Conservation (phyloP, 2,797 vertebrate species). For the Oophaga sylvatica region DNA sequence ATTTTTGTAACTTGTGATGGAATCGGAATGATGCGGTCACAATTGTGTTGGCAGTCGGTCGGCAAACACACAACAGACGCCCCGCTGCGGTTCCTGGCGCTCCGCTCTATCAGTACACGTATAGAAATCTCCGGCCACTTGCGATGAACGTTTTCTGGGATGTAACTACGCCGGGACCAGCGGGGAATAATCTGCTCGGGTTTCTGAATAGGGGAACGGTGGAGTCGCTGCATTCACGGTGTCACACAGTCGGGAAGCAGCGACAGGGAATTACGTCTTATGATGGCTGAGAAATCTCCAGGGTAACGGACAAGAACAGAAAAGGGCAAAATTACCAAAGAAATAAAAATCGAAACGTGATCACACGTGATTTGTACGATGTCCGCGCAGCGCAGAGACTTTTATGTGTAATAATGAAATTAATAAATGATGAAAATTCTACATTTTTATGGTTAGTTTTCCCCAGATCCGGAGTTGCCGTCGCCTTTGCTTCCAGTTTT, state of each 20-base stretch:
- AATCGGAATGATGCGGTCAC: conserved; percentile 7
- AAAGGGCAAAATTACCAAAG: conserved; percentile 15
- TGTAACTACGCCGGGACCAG: conserved; percentile 35
- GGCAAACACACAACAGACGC: conserved; percentile 39
- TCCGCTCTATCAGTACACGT: conserved; percentile 16
- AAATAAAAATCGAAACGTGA: background rate
- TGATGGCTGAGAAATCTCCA: conserved; percentile 35
- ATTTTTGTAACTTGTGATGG: conserved; percentile 40
- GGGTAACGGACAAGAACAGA: conserved; percentile 1
- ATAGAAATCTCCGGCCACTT: conserved; percentile 38
- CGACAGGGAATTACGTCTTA: conserved; percentile 26
- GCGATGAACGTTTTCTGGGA: conserved; percentile 6
- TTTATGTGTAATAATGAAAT: too few species aligned
- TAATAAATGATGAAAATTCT: too few species aligned
- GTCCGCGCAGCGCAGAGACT: too few species aligned
- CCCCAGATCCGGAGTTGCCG: too few species aligned
- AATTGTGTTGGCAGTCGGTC: conserved; percentile 46
- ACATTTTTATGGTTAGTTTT: too few species aligned
- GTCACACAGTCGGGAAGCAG: conserved; percentile 40
- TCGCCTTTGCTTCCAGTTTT: too few species aligned
- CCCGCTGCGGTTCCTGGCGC: conserved; percentile 40
- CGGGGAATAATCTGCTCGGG: conserved; percentile 38
- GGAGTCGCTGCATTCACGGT: conserved; percentile 10
- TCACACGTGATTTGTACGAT: too few species aligned
- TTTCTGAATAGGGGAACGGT: conserved; percentile 45